Evolutionary conservation across 2,888 invertebrate genomes (phyloP).

Genomic region (Drosophila affinis): DNA sequence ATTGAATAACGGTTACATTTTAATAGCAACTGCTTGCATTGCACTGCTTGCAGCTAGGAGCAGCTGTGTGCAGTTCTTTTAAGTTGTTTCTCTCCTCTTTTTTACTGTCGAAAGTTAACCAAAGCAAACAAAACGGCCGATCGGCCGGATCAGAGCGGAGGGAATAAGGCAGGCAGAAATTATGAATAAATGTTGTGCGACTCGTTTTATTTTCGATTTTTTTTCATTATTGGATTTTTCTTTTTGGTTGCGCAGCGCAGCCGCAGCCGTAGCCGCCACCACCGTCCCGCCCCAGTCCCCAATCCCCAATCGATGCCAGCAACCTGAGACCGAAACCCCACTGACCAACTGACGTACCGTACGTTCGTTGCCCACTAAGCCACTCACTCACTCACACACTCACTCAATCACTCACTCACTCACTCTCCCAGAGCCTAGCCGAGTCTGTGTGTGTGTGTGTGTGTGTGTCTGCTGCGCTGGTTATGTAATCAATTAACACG

Average conservation of each 20-base stretch:
- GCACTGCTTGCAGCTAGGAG: conserved; percentile 15
- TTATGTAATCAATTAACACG: conserved; percentile 79
- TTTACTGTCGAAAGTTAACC: conserved; percentile 15
- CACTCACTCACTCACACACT: conserved; percentile 19
- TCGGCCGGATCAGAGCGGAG: not conserved
- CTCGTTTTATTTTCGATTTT: conserved; percentile 55
- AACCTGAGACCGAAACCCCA: conserved; percentile 39
- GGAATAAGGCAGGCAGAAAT: conserved; percentile 27
- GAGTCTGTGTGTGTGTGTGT: conserved; percentile 14
- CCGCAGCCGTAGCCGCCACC: not conserved
- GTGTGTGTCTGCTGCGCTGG: conserved; percentile 26
- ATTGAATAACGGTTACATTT: conserved; percentile 46
- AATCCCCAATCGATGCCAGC: conserved; percentile 44
- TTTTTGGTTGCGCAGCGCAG: conserved; percentile 23
- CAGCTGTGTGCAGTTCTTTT: not conserved
- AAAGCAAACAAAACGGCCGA: not conserved
- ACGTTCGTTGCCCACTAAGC: conserved; percentile 7
- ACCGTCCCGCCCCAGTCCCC: conserved; percentile 6
- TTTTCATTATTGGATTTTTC: conserved; percentile 13
- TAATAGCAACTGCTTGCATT: conserved; percentile 25
- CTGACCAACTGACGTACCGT: conserved; percentile 34
- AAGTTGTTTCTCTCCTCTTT: not conserved
- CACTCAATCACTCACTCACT: conserved; percentile 28
- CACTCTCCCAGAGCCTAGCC: conserved; percentile 23
- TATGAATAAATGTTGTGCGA: conserved; percentile 67